Base-by-base conservation (phyloP, 1,140 invertebrate genomes). In the Chymomyza costata region DNA sequence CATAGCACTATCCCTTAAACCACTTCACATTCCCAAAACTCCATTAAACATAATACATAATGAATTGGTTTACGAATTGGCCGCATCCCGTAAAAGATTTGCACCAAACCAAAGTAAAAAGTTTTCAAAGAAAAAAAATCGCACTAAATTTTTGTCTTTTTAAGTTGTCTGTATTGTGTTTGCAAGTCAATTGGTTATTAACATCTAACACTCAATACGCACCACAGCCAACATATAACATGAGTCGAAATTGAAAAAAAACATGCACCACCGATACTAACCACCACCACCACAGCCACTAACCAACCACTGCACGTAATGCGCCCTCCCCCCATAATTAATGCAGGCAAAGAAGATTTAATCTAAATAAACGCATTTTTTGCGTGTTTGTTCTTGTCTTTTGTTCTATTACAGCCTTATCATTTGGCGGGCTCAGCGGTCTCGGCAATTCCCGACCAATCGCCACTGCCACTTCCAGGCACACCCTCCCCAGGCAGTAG, bases 401-500 rank as follows among this genome's bases (percentile, higher is more conserved):
- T 51, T 47, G n/a, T 43, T 70, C 40, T 50, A 14, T 83, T 82
- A 56, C 64, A 86, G 84, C 84, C 82, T 78, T 84, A 81, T 84
- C 84, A 67, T 85, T 86, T 84, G 84, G 84, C 53, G 84, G 84
- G 41, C 81, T 86, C 83, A 85, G 84, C 69, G 84, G 84, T 17
- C 84, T 86, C 83, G 67, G 84, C 64, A 85, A 85, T 71, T 78
- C 84, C 65, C 69, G 84, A 82, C 84, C 84, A 61, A 84, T 86
- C 82, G 84, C 84, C 76, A 85, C 83, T 82, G 83, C 83, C 83
- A 84, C 83, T 83, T 76, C 84, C 82, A 57, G 84, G 81, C 76
- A 86, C 84, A 85, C 83, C 84, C 83, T 86, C 84, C 84, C 84
- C 84, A 48, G 84, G 83, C 84, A 85, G 84, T 86, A 86, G 84